Evolutionary conservation across 1,140 invertebrate genomes (phyloP), one percentile per base, ranked within the genome.

Genomic region (Heliconius hermathena): DNA sequence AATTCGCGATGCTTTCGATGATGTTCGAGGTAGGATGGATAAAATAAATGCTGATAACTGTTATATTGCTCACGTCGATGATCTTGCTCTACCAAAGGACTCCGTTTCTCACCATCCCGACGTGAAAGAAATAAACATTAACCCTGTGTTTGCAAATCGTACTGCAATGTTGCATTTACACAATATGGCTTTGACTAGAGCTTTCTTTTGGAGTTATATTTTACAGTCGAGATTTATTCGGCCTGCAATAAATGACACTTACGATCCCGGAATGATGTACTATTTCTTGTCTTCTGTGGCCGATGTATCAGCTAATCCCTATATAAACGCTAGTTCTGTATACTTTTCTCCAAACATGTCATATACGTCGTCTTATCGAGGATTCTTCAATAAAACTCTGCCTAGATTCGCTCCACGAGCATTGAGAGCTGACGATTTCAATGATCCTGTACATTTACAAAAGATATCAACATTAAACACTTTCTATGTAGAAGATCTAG

Each of bases 201-300:
- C 98, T 0, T 99, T 99, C 92, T 99, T 98, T 91, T 99, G 98
- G 97, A 99, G 98, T 92, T 99, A 99, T 84, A 98, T 99, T 71
- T 95, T 99, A 1, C 99, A 99, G 91, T 97, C 98, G 1, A 95
- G 97, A 82, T 98, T 98, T 84, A 98, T 98, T 82, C 94, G 98
- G 66, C 98, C 98, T 1, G 97, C 97, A 20, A 98, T 98, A 26
- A 98, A 98, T 90, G 98, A 98, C 87, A 98, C 98, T 0, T 98
- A 98, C 82, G 98, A 99, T 95, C 99, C 99, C 1, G 99, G 99
- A 76, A 98, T 99, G 96, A 99, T 99, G 98, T 99, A 99, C 90
- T 99, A 99, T 88, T 99, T 99, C 88, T 95, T 99, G 26, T 99
- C 98, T 1, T 97, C 98, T 0, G 97, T 99, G 0, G 98, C 99